phyloP scores from a whole-genome alignment of 2,113 vertebrate genomes.

The Dipodomys stephensi region DNA sequence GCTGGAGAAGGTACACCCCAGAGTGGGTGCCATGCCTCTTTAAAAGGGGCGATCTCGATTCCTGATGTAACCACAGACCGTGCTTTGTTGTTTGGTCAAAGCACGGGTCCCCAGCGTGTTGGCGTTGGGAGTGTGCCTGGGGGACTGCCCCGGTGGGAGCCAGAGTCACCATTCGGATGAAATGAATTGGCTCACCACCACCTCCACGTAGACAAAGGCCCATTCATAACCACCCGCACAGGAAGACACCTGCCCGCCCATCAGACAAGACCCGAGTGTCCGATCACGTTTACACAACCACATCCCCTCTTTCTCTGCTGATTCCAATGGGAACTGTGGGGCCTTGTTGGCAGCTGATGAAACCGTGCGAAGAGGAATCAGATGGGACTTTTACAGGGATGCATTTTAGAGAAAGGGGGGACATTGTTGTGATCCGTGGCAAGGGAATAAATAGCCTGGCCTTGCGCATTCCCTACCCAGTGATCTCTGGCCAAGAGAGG shows the following conservation, averaged over 20 bases:
- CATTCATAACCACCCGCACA: not conserved
- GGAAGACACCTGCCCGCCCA: not conserved
- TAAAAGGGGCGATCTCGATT: not conserved
- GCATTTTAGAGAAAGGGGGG: not conserved
- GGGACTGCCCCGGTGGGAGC: not conserved
- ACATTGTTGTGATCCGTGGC: not conserved
- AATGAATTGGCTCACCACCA: not conserved
- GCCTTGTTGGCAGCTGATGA: not conserved
- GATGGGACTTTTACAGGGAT: not conserved
- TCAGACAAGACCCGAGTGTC: not conserved
- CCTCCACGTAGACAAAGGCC: not conserved
- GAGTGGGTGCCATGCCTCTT: not conserved
- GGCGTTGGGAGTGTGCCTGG: not conserved
- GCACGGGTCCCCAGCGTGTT: not conserved
- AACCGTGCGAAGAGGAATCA: not conserved
- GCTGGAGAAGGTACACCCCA: accelerated
- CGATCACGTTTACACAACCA: not conserved
- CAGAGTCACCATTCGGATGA: not conserved
- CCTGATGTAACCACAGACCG: not conserved
- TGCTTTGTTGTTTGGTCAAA: not conserved
- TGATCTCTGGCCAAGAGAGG: not conserved
- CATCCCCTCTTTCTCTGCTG: not conserved
- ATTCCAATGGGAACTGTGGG: not conserved
- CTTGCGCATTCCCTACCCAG: not conserved
- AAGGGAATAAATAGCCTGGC: not conserved